Conservation (phyloP, 2,797 vertebrate genomes). For the Anomalospiza imberbis region DNA sequence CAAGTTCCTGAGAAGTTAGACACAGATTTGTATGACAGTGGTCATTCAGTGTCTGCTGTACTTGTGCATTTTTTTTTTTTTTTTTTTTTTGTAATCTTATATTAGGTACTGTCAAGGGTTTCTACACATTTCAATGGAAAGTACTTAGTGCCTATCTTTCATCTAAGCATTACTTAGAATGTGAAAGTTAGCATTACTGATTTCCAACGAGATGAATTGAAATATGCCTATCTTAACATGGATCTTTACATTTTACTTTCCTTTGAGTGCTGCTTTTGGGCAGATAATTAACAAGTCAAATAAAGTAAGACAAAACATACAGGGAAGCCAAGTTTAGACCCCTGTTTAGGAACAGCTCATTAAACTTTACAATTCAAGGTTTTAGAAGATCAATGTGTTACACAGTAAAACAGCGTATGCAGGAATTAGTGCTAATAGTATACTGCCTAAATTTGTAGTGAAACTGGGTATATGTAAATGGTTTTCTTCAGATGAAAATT, state of each 20-base stretch:
- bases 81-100: not conserved
- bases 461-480: not conserved
- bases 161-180: not conserved
- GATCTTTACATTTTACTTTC: not conserved
- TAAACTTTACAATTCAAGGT: not conserved
- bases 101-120: not conserved
- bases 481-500: constrained; percentile 3
- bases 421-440: not conserved
- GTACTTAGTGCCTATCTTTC: not conserved
- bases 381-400: constrained; percentile 25
- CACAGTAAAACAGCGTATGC: not conserved
- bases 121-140: not conserved
- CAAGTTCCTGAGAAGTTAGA: not conserved
- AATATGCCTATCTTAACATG: not conserved
- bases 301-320: not conserved
- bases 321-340: not conserved
- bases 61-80: not conserved
- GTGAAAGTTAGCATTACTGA: not conserved
- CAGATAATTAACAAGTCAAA: constrained; percentile 1
- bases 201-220: not conserved
- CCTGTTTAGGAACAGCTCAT: constrained; percentile 6
- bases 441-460: not conserved
- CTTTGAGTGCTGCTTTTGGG: not conserved
- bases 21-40: not conserved
- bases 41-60: not conserved